Evolutionary conservation across 2,797 vertebrate species (phyloP).

Genomic region (Atherinosoma microstoma): DNA sequence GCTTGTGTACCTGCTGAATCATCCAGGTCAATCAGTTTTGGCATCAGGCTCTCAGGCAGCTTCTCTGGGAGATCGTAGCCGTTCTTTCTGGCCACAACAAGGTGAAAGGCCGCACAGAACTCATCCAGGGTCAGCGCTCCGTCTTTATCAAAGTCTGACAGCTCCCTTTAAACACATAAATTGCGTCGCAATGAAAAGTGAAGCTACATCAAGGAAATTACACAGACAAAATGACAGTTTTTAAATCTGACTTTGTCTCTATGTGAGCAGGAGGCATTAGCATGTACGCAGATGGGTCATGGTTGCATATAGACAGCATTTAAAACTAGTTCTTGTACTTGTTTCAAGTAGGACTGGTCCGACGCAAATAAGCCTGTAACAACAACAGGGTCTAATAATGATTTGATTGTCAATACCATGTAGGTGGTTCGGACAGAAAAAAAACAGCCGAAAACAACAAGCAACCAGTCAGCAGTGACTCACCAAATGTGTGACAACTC

Average conservation of each 20-base stretch:
- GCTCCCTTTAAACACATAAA: conserved; percentile 86
- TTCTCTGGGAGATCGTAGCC: conserved; percentile 99
- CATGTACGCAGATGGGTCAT: not conserved
- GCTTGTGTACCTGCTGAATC: conserved; percentile 90
- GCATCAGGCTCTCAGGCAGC: conserved; percentile 98
- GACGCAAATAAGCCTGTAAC: no score
- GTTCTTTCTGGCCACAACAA: conserved; percentile 98
- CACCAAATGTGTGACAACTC: conserved; percentile 99
- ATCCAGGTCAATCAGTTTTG: conserved; percentile 98
- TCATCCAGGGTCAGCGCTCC: conserved; percentile 97
- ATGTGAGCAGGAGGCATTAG: not conserved
- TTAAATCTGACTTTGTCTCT: not conserved
- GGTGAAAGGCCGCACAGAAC: conserved; percentile 98
- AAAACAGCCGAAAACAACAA: not conserved
- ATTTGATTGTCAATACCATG: not conserved
- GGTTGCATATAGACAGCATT: not conserved
- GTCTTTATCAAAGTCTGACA: conserved; percentile 99
- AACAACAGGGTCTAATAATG: no score
- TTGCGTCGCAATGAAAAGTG: not conserved
- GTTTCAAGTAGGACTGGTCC: not conserved
- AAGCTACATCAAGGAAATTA: not conserved
- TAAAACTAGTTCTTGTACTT: conserved; percentile 6
- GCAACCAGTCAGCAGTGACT: conserved; percentile 69
- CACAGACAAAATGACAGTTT: not conserved
- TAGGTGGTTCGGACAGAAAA: not conserved